Evolutionary conservation across 2,888 invertebrate species (phyloP), one percentile per base, ranked within the genome.

Genomic region (Coecobrya sp.): DNA sequence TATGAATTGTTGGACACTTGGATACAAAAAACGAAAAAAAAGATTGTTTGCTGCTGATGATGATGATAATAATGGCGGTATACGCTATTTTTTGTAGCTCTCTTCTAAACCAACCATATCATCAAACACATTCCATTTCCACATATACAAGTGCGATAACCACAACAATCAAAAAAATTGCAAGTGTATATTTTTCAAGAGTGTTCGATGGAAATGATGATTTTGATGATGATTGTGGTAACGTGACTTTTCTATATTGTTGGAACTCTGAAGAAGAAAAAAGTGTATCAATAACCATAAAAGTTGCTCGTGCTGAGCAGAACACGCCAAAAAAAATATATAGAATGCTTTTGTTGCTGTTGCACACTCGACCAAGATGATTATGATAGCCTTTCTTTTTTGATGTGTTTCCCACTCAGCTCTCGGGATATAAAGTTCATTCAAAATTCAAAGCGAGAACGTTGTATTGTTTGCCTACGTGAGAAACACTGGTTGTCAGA

Each of bases 211-310:
- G 30, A 22, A 76, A 65, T 87, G 45, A 76, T 73, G 30, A 30
- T n/a, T 65, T 45, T n/a, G 30, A n/a, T 22, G 76, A 76, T 76
- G 76, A 76, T 76, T 49, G 76, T 45, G 22, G 52, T 25, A 79
- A 79, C 79, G 79, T 79, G 79, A 49, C 79, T 79, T 79, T 79
- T 76, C 68, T 36, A 5, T 16, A 42, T 25, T 45, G 59, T 19
- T 62, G 30, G 19, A 59, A 86, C 25, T 25, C 62, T 1, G 16
- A 22, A 73, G 19, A 19, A 73, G 19, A 45, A 45, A 73, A 73
- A 89, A 89, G 89, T 89, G 89, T 89, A 89, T 89, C 89, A 89
- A 89, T 89, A 89, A 89, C 89, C 65, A 89, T 89, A 89, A 89
- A 87, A 89, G 62, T 82, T 89, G 89, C 79, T 89, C 88, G 82